Percentiles rank a stretch among this genome's conserved stretches.
phyloP scores from a whole-genome alignment of 2,113 vertebrate genomes.

The Excalfactoria chinensis region DNA sequence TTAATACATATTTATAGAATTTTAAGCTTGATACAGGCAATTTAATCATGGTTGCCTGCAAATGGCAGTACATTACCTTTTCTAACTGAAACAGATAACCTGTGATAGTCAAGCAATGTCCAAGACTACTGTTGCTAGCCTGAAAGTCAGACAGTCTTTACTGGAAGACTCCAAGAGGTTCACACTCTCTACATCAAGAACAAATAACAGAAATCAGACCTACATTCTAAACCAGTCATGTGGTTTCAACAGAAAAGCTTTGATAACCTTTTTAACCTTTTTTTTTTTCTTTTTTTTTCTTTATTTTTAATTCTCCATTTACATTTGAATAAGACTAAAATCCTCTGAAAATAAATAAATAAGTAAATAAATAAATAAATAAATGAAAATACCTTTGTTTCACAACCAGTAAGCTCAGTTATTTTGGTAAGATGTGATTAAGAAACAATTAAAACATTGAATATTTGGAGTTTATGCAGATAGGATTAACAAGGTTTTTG shows the following conservation, averaged over 20 bases:
- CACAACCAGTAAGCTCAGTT: background rate
- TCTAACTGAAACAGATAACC: background rate
- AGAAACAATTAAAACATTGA: background rate
- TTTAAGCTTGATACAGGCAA: background rate
- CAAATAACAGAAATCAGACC: background rate
- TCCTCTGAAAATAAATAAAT: background rate
- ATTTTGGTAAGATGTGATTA: background rate
- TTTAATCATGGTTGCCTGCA: background rate
- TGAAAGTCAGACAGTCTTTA: background rate
- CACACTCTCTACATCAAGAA: background rate
- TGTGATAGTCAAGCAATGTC: background rate
- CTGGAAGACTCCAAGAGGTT: background rate
- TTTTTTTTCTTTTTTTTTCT: background rate
- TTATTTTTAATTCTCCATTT: background rate
- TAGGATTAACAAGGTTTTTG: background rate
- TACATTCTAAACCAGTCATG: background rate
- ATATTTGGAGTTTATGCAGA: background rate
- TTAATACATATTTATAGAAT: background rate
- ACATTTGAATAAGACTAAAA: background rate
- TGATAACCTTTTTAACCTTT: background rate
- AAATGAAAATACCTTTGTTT: background rate
- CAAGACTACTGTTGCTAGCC: background rate
- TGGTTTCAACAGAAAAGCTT: background rate
- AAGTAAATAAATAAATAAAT: too few species aligned
- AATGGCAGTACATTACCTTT: background rate